A percentile compares a stretch with the other conserved stretches of the same genome.
phyloP scores from a whole-genome alignment of 2,888 invertebrate genomes.

The Ectemnius lituratus region DNA sequence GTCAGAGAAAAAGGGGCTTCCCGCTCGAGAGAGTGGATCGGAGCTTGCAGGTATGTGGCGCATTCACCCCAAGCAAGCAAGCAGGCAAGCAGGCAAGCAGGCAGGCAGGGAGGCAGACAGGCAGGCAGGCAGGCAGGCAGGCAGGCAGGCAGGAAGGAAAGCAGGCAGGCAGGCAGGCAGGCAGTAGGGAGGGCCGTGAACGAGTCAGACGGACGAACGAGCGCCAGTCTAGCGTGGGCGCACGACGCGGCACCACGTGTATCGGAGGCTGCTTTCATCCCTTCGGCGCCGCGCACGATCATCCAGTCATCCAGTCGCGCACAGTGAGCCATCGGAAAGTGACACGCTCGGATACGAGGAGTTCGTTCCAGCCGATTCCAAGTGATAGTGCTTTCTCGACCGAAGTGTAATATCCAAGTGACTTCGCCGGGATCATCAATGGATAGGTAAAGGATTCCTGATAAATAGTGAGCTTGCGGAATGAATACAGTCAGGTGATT shows the following conservation, averaged over 20 bases:
- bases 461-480: too few species aligned
- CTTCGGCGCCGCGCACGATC: background rate
- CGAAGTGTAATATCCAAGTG: too few species aligned
- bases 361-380: too few species aligned
- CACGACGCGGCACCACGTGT: constrained; percentile 71
- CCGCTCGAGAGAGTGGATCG: background rate
- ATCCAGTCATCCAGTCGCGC: background rate
- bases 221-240: constrained; percentile 75
- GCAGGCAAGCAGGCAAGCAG: constrained; percentile 49
- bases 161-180: constrained; percentile 58
- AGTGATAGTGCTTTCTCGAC: too few species aligned
- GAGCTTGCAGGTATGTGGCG: background rate
- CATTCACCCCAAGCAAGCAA: background rate
- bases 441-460: too few species aligned
- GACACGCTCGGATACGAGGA: too few species aligned
- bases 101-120: constrained; percentile 71
- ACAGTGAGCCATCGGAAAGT: too few species aligned
- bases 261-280: constrained; percentile 12
- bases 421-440: too few species aligned
- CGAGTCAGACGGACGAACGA: constrained; percentile 72
- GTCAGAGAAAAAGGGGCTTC: background rate
- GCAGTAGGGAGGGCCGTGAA: constrained; percentile 75
- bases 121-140: constrained; percentile 57
- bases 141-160: constrained; percentile 45
- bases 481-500: too few species aligned